A percentile compares a stretch with the other conserved stretches of the same genome.
phyloP scores from a whole-genome alignment of 2,113 vertebrate species.

The Montifringilla adamsi region DNA sequence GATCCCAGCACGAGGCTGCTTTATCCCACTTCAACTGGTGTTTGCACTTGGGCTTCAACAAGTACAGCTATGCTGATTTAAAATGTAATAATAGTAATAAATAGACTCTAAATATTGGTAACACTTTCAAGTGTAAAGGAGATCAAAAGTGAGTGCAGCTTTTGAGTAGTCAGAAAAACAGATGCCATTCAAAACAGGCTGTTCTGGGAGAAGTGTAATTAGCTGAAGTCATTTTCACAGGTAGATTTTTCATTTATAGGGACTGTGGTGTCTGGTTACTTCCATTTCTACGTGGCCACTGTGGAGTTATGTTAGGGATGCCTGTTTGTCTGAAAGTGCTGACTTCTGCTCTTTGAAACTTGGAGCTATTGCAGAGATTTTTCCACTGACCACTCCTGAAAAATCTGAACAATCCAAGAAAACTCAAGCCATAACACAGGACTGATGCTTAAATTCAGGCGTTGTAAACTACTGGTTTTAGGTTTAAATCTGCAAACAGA shows the following conservation, averaged over 20 bases:
- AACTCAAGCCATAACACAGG: background rate
- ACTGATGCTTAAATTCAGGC: background rate
- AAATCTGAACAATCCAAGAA: background rate
- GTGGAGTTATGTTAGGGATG: background rate
- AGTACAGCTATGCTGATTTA: background rate
- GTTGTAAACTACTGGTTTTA: background rate
- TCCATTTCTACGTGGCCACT: background rate
- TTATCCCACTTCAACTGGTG: background rate
- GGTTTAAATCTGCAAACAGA: background rate
- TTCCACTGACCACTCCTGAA: background rate
- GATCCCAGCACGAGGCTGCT: background rate
- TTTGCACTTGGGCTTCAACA: background rate
- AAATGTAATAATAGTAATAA: background rate
- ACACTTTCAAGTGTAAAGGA: background rate
- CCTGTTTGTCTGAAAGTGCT: background rate
- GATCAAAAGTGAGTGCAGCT: background rate
- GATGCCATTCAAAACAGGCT: background rate
- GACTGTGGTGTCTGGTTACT: background rate
- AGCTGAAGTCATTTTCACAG: background rate
- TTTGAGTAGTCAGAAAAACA: background rate
- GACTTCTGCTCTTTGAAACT: background rate
- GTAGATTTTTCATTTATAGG: conserved; percentile 3
- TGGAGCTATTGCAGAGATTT: background rate
- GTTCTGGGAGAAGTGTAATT: background rate
- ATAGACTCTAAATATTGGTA: background rate